These are phyloP conservation scores for Smittia aterrima DNA, from an alignment of 2,888 invertebrate species.

Conservation along the genomic window DNA sequence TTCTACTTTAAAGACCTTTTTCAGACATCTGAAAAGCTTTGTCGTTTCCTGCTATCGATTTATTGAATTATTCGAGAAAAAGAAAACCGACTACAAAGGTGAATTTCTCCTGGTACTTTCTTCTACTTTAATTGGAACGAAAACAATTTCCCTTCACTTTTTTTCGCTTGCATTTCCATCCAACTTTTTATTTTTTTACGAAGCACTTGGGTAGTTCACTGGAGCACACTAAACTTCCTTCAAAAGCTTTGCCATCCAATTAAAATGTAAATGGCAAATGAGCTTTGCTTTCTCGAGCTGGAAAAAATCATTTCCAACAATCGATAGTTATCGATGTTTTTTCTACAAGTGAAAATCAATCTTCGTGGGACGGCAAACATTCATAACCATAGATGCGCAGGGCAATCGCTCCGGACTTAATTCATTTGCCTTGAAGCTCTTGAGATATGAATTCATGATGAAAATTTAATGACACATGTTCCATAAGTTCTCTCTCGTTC, in stretches of 20 bases:
- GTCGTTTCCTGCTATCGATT: not conserved
- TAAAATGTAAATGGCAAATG: not conserved
- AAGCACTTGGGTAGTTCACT: not conserved
- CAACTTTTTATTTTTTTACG: not conserved
- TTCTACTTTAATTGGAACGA: not conserved
- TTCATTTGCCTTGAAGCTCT: too few relatives aligned
- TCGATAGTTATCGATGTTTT: too few relatives aligned
- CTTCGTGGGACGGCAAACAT: too few relatives aligned
- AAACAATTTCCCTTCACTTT: slow-evolving; percentile 9
- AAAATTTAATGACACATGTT: too few relatives aligned
- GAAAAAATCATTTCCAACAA: too few relatives aligned
- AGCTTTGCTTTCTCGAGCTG: not conserved
- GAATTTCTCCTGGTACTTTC: not conserved
- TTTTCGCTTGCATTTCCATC: not conserved
- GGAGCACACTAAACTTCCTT: not conserved
- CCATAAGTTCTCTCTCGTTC: too few relatives aligned
- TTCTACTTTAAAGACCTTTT: not conserved
- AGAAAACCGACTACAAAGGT: not conserved
- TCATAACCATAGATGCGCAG: too few relatives aligned
- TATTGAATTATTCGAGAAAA: slow-evolving; percentile 6
- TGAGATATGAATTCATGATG: too few relatives aligned
- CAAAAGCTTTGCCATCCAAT: not conserved
- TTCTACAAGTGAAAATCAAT: too few relatives aligned
- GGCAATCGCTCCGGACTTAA: too few relatives aligned
- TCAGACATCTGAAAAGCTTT: not conserved